These are phyloP conservation scores for Cataglyphis cursor DNA, from an alignment of 2,888 invertebrate genomes.

Conservation along the genomic window DNA sequence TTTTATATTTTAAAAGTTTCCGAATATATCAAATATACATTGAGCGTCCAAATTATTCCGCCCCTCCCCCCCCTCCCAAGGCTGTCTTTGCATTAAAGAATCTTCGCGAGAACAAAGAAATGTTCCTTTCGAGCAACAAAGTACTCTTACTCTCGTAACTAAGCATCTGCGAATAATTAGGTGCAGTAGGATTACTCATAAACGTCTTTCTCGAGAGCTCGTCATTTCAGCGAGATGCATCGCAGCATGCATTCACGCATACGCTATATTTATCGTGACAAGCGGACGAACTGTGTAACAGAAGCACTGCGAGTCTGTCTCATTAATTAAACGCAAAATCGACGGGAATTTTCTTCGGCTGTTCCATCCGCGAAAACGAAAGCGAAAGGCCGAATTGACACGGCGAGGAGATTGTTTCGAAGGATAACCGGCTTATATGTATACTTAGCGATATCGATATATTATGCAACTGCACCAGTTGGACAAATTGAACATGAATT, in stretches of 20 bases:
- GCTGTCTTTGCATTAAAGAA: slow-evolving; percentile 3
- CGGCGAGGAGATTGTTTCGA: slow-evolving; percentile 65
- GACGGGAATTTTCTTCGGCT: slow-evolving; percentile 9
- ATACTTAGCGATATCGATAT: slow-evolving; percentile 53
- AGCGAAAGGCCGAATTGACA: slow-evolving; percentile 71
- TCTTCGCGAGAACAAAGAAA: neutral
- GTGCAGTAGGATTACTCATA: slow-evolving; percentile 41
- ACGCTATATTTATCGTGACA: slow-evolving; percentile 44
- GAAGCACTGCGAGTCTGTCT: slow-evolving; percentile 27
- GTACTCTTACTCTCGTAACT: slow-evolving; percentile 4
- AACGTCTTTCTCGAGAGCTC: slow-evolving; percentile 25
- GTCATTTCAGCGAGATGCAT: slow-evolving; percentile 41
- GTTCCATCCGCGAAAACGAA: slow-evolving; percentile 55
- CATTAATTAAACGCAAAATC: slow-evolving; percentile 57
- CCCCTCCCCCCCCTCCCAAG: neutral
- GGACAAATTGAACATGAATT: slow-evolving; percentile 71
- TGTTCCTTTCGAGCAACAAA: neutral
- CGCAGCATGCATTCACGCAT: slow-evolving; percentile 5
- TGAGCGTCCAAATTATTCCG: neutral
- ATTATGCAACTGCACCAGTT: slow-evolving; percentile 66
- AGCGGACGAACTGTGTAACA: slow-evolving; percentile 25
- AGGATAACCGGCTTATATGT: slow-evolving; percentile 66
- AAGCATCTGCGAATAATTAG: slow-evolving; percentile 69
- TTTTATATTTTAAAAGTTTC: neutral
- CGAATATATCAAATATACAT: neutral